Conservation (phyloP, 2,113 vertebrate species). For the Pipra filicauda region DNA sequence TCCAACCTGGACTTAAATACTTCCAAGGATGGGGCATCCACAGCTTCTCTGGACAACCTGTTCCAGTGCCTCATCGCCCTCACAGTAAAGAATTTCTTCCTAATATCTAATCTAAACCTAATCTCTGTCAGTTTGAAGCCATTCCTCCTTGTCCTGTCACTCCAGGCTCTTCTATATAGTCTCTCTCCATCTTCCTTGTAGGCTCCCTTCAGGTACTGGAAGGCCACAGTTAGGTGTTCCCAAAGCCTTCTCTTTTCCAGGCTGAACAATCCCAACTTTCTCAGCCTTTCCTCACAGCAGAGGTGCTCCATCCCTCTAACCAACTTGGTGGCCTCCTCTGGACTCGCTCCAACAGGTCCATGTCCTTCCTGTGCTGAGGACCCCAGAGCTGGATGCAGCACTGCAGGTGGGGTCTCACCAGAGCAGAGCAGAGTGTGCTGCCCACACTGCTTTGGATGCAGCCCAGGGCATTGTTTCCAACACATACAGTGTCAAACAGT, state of each 20-base stretch:
- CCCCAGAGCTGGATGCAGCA: not conserved
- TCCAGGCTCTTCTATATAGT: not conserved
- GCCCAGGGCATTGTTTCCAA: not conserved
- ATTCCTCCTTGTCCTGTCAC: not conserved
- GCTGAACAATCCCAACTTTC: not conserved
- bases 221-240: not conserved
- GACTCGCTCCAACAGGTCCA: not conserved
- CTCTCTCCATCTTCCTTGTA: not conserved
- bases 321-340: not conserved
- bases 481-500: not conserved
- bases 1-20: accelerated
- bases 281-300: not conserved
- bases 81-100: accelerated
- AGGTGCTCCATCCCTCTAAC: not conserved
- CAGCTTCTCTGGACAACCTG: not conserved
- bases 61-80: not conserved
- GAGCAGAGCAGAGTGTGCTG: not conserved
- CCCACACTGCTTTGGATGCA: not conserved
- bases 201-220: not conserved
- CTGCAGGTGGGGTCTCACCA: not conserved
- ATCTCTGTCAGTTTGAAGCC: not conserved
- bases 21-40: not conserved
- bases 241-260: not conserved
- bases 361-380: not conserved
- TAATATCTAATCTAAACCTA: accelerated